Evolutionary conservation across 2,888 invertebrate genomes (phyloP).

Genomic region (Drosophila stalkeri): DNA sequence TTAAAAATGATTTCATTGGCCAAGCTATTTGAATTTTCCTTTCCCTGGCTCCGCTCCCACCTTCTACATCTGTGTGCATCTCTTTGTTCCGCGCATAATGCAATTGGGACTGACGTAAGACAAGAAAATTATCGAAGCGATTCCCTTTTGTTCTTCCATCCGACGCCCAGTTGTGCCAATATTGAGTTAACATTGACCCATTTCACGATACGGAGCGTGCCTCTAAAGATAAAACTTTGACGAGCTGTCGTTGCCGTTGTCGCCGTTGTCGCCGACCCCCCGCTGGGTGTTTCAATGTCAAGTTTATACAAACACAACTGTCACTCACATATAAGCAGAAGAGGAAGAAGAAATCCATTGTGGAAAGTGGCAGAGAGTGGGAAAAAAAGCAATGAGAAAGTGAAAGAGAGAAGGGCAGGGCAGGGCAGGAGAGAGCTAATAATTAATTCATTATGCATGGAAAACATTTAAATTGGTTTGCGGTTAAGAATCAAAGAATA

Average conservation of each 20-base stretch:
- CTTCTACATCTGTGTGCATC: conserved; percentile 6
- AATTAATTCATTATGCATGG: background rate
- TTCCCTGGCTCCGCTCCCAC: background rate
- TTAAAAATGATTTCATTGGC: conserved; percentile 41
- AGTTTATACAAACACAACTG: conserved; percentile 4
- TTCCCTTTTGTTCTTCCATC: conserved; percentile 27
- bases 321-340: background rate
- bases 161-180: conserved; percentile 63
- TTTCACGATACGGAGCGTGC: conserved; percentile 2
- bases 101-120: conserved; percentile 51
- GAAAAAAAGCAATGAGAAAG: background rate
- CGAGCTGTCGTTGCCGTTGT: conserved; percentile 2
- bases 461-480: background rate
- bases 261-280: background rate
- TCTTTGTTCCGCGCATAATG: conserved; percentile 26
- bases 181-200: conserved; percentile 63
- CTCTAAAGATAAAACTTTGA: conserved; percentile 13
- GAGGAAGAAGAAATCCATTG: background rate
- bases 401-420: background rate
- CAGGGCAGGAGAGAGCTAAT: background rate
- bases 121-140: background rate
- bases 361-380: background rate
- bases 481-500: background rate
- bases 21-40: background rate
- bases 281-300: conserved; percentile 29